Conservation (phyloP, 1,140 invertebrate species). For the Drosophila ercepeae region DNA sequence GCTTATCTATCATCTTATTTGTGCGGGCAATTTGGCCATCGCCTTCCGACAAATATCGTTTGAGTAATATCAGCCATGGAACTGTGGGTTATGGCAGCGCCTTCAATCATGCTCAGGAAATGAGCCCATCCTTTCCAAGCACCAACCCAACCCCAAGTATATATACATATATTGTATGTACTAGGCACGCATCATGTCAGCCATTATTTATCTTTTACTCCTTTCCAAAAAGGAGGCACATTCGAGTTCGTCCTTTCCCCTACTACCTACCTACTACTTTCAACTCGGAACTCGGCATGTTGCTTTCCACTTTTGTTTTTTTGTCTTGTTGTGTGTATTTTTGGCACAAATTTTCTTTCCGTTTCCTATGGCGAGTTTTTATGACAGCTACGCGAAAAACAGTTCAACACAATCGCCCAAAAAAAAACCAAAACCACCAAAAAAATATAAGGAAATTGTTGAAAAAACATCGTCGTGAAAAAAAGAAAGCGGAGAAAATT, state of each 20-base stretch:
- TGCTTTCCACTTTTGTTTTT: conserved; percentile 22
- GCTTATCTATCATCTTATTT: conserved; percentile 68
- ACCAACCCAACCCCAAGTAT: background rate
- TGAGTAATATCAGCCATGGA: conserved; percentile 48
- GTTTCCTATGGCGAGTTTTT: conserved; percentile 78
- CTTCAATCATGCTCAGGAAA: conserved; percentile 61
- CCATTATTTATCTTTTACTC: conserved; percentile 79
- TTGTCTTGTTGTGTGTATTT: conserved; percentile 43
- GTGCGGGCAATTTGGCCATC: conserved; percentile 34
- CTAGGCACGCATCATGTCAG: conserved; percentile 59
- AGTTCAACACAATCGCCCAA: conserved; percentile 14
- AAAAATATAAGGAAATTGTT: conserved; percentile 17
- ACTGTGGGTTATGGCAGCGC: conserved; percentile 61
- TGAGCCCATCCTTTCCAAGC: conserved; percentile 22
- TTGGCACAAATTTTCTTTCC: conserved; percentile 56
- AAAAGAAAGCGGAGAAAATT: conserved; percentile 58
- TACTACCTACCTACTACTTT: conserved; percentile 24
- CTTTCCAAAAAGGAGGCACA: conserved; percentile 50
- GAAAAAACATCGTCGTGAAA: conserved; percentile 15
- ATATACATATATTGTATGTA: conserved; percentile 20
- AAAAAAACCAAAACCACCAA: background rate
- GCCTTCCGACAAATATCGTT: conserved; percentile 25
- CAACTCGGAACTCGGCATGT: conserved; percentile 49
- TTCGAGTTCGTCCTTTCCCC: conserved; percentile 13
- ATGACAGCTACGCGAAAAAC: conserved; percentile 67